These are phyloP conservation scores for Addax nasomaculatus DNA, from an alignment of 2,113 vertebrate species.

Conservation along the genomic window DNA sequence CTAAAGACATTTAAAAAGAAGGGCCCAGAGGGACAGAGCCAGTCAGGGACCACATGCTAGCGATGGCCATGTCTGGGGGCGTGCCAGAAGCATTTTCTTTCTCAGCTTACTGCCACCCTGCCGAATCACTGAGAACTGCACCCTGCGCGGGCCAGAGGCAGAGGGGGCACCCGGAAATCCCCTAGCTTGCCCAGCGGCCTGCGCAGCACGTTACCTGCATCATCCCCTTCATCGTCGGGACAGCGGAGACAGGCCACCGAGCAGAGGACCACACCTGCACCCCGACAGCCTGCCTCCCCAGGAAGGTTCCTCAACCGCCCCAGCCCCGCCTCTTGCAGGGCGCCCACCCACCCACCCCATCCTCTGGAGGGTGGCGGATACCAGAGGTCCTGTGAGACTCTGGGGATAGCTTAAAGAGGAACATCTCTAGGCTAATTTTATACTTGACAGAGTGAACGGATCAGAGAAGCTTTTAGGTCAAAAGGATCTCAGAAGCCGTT, in stretches of 20 bases:
- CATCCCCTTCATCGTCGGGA: neutral
- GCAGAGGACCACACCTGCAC: neutral
- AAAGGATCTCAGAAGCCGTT: neutral
- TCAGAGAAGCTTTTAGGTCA: conserved; percentile 46
- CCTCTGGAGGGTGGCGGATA: neutral
- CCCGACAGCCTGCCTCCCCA: neutral
- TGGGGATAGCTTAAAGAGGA: neutral
- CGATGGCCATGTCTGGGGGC: fast-evolving
- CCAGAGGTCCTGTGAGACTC: neutral
- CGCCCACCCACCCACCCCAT: neutral
- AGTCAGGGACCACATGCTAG: neutral
- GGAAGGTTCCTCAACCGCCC: neutral
- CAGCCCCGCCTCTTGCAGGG: neutral
- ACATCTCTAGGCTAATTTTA: conserved; percentile 29
- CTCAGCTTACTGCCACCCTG: neutral
- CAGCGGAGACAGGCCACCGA: neutral
- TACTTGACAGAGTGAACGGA: conserved; percentile 17
- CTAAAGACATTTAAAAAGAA: neutral
- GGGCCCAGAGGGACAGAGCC: neutral
- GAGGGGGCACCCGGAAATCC: neutral
- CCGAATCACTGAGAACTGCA: neutral
- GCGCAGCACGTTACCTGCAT: fast-evolving
- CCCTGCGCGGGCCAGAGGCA: neutral
- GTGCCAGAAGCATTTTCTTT: neutral
- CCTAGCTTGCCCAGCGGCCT: neutral